Evolutionary conservation across 2,888 invertebrate genomes (phyloP).

Genomic region (Seladonia tumulorum): DNA sequence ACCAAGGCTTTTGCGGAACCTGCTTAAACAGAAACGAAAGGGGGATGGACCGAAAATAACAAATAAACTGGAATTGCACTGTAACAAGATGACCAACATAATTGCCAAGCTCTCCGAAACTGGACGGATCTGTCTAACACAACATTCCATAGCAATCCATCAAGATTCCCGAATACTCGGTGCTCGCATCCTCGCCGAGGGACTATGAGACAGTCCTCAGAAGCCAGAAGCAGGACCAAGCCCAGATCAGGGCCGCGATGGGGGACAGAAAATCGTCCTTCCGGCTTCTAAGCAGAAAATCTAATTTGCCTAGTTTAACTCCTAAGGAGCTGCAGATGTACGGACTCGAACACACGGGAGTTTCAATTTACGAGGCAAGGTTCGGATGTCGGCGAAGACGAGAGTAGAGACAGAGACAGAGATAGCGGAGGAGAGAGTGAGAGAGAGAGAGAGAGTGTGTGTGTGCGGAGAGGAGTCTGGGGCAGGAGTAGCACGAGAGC

Average conservation of each 20-base stretch:
- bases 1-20: background rate
- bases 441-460: slow-evolving; percentile 20
- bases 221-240: slow-evolving; percentile 15
- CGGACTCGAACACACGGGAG: slow-evolving; percentile 72
- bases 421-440: slow-evolving; percentile 17
- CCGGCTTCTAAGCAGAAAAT: slow-evolving; percentile 79
- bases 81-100: background rate
- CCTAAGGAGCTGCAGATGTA: slow-evolving; percentile 79
- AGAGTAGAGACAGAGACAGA: slow-evolving; percentile 11
- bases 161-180: slow-evolving; percentile 12
- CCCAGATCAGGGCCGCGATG: background rate
- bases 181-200: background rate
- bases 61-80: background rate
- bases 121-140: background rate
- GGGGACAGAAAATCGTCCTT: slow-evolving; percentile 64
- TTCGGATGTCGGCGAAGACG: slow-evolving; percentile 20
- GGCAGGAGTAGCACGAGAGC: slow-evolving; percentile 22
- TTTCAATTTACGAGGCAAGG: slow-evolving; percentile 80
- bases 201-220: background rate
- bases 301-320: slow-evolving; percentile 82
- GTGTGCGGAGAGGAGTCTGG: background rate
- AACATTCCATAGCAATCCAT: background rate
- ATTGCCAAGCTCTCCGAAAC: background rate
- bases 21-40: background rate
- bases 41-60: background rate